Evolutionary conservation across 2,113 vertebrate genomes (phyloP).

Genomic region (Epinephelus fuscoguttatus): DNA sequence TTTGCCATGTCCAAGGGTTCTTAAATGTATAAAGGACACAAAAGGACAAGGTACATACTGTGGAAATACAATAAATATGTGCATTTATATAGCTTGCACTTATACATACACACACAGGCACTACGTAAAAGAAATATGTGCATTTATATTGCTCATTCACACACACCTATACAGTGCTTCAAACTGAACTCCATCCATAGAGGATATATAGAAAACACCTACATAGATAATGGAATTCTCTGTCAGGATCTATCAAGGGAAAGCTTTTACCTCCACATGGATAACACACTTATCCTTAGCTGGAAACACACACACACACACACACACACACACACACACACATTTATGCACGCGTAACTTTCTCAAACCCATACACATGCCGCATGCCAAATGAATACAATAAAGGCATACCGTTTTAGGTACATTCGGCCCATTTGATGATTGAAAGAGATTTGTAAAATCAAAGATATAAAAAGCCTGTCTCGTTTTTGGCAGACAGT

Average conservation of each 20-base stretch:
- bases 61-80: slow-evolving; percentile 61
- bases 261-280: slow-evolving; percentile 63
- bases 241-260: slow-evolving; percentile 72
- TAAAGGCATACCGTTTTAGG: slow-evolving; percentile 46
- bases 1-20: slow-evolving; percentile 51
- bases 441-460: slow-evolving; percentile 78
- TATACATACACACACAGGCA: slow-evolving; percentile 21
- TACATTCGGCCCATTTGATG: slow-evolving; percentile 61
- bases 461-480: slow-evolving; percentile 70
- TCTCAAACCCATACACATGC: slow-evolving; percentile 28
- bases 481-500: slow-evolving; percentile 67
- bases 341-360: slow-evolving; percentile 12
- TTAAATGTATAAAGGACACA: slow-evolving; percentile 60
- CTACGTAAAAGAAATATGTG: slow-evolving; percentile 68
- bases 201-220: slow-evolving; percentile 50
- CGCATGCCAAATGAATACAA: slow-evolving; percentile 48
- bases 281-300: slow-evolving; percentile 56
- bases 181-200: slow-evolving; percentile 57
- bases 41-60: slow-evolving; percentile 45
- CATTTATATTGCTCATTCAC: slow-evolving; percentile 77
- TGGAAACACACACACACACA: slow-evolving; percentile 33
- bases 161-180: slow-evolving; percentile 50
- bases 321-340: slow-evolving; percentile 21
- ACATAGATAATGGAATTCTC: slow-evolving; percentile 71
- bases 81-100: slow-evolving; percentile 63